Evolutionary conservation across 2,797 vertebrate species (phyloP).

Genomic region (Psittacula derbiana): DNA sequence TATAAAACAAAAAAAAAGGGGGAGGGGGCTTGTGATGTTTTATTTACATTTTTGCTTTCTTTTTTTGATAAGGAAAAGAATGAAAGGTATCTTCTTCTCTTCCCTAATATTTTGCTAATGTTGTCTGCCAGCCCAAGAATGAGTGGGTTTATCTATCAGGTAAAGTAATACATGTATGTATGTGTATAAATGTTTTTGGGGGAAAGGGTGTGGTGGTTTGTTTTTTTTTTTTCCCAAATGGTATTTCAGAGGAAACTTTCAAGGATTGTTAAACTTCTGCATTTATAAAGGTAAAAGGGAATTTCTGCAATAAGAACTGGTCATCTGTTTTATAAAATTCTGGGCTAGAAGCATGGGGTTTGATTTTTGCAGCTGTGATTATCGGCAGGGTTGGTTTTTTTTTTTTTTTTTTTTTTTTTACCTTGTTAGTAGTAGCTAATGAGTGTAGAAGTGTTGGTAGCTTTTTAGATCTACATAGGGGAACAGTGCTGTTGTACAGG

Average conservation of each 20-base stretch:
- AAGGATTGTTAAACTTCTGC: neutral
- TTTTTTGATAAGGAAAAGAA: constrained; percentile 88
- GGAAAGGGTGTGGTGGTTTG: neutral
- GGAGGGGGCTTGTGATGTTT: neutral
- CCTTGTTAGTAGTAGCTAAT: neutral
- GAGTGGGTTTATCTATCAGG: constrained; percentile 99
- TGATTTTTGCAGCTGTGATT: neutral
- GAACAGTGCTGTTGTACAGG: neutral
- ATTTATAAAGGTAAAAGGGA: neutral
- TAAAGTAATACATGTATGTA: constrained; percentile 37
- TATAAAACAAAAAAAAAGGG: neutral
- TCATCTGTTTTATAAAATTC: neutral
- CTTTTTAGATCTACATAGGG: neutral
- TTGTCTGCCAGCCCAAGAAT: constrained; percentile 96
- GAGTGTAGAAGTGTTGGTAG: neutral
- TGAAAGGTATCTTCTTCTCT: constrained; percentile 97
- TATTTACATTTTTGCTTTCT: constrained; percentile 21
- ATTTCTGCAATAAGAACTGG: neutral
- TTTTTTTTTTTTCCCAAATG: neutral
- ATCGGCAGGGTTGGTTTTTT: neutral
- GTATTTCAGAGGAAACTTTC: neutral
- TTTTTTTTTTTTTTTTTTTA: neutral
- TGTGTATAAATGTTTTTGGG: neutral
- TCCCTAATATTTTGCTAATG: constrained; percentile 94
- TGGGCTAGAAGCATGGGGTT: neutral